phyloP scores from a whole-genome alignment of 2,113 vertebrate genomes.

The Romanogobio albipinnatus region DNA sequence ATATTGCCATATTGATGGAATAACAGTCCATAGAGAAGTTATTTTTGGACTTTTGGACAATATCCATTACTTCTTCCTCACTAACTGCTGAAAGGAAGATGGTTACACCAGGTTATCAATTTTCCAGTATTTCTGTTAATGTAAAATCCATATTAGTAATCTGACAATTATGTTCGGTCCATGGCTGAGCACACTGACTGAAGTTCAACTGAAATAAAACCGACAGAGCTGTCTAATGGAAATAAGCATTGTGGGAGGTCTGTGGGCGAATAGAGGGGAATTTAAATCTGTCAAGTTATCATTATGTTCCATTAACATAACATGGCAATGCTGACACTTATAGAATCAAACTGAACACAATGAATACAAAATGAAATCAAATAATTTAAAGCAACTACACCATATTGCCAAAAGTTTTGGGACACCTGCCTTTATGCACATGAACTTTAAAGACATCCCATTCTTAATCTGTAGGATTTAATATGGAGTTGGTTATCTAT shows the following conservation, averaged over 20 bases:
- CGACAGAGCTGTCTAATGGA: not conserved
- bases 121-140: slow-evolving; percentile 14
- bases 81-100: too few species aligned
- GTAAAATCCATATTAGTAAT: not conserved
- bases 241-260: slow-evolving; percentile 2
- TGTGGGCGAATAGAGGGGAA: not conserved
- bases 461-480: too few species aligned
- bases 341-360: not conserved
- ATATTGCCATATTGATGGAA: too few species aligned
- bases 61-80: too few species aligned
- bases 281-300: not conserved
- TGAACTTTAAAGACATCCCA: too few species aligned
- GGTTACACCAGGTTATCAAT: not conserved
- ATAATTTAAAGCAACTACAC: not conserved
- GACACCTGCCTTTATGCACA: too few species aligned
- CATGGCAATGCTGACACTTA: not conserved
- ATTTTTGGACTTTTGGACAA: too few species aligned
- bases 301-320: not conserved
- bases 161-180: not conserved
- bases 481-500: too few species aligned
- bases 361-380: not conserved
- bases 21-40: too few species aligned
- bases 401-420: too few species aligned
- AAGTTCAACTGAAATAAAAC: not conserved
- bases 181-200: not conserved